Evolutionary conservation across 2,888 invertebrate genomes (phyloP), one percentile per base, ranked within the genome.

Genomic region (Drosophila mercatorum): DNA sequence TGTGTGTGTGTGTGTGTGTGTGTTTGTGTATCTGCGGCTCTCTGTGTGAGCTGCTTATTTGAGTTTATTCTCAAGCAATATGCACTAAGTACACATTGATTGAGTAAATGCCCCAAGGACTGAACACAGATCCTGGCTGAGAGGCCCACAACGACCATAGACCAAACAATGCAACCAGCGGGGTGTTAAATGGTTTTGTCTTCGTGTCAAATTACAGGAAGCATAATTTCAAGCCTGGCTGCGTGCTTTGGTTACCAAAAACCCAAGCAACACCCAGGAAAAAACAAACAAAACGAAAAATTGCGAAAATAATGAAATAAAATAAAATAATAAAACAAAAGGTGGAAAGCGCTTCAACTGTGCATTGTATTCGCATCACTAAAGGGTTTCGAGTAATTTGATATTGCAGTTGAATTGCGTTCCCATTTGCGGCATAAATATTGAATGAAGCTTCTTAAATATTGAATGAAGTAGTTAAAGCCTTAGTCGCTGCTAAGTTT

Each of bases 141-240:
- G 47, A 11, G 55, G 61, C 46, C 43, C 51, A 62, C 43, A 58
- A 31, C 56, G 57, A 14, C 44, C 60, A 66, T 41, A 59, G 61
- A 67, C 62, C 74, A 64, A 74, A 80, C 85, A 85, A 85, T 88
- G 88, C 85, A 81, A 31, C 61, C 88, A 85, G 67, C 88, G 77
- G 86, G 81, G 86, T 88, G 86, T 86, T 86, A 85, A 88, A 88
- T 85, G 83, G 83, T 81, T 88, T 86, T 86, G 86, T 88, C 86
- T 88, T 81, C 86, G 77, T 85, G 81, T 88, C 86, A 88, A 82
- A 86, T 85, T 82, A 88, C 86, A 81, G 86, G 86, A 86, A 83
- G 83, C 83, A 88, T 81, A 86, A 86, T 86, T 86, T 86, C 78
- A 88, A 81, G 88, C 88, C 80, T 86, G 81, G 83, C 58, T 86